A percentile compares a stretch with the other conserved stretches of the same genome.
These are phyloP conservation scores for Alviniconcha strummeri DNA, from an alignment of 2,888 invertebrate genomes.

Conservation along the genomic window DNA sequence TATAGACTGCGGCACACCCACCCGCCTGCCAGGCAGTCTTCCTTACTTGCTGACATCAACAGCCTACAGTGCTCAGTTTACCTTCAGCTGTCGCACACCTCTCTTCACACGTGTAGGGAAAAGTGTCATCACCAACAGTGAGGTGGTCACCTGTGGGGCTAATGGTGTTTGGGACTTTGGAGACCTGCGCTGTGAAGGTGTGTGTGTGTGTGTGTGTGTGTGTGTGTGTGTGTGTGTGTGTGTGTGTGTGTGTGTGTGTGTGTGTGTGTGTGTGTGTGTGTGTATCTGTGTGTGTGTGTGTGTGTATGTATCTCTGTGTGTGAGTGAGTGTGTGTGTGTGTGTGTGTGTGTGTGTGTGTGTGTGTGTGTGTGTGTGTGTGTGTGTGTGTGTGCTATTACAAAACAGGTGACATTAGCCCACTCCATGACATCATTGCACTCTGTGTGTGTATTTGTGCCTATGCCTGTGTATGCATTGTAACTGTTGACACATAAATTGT, in stretches of 20 bases:
- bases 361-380: not conserved
- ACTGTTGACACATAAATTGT: not conserved
- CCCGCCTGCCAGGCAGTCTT: slow-evolving; percentile 44
- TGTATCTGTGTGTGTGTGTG: slow-evolving; percentile 1
- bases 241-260: not conserved
- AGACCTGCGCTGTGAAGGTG: slow-evolving; percentile 92
- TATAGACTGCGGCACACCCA: slow-evolving; percentile 51
- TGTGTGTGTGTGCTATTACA: not conserved
- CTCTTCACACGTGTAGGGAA: slow-evolving; percentile 86
- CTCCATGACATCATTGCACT: no score
- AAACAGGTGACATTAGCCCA: no score
- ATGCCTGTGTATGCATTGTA: no score
- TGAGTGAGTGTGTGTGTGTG: not conserved
- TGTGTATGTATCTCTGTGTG: not conserved
- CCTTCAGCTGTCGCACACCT: slow-evolving; percentile 49
- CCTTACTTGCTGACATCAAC: slow-evolving; percentile 45
- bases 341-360: not conserved
- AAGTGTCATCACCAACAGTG: slow-evolving; percentile 86
- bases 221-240: not conserved
- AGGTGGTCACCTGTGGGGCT: slow-evolving; percentile 87
- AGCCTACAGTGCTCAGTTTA: slow-evolving; percentile 47
- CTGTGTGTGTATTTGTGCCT: no score
- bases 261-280: not conserved
- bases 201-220: not conserved
- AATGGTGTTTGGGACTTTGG: slow-evolving; percentile 98